Evolutionary conservation across 2,888 invertebrate species (phyloP), one percentile per base, ranked within the genome.

Genomic region (Drosophila percnosoma): DNA sequence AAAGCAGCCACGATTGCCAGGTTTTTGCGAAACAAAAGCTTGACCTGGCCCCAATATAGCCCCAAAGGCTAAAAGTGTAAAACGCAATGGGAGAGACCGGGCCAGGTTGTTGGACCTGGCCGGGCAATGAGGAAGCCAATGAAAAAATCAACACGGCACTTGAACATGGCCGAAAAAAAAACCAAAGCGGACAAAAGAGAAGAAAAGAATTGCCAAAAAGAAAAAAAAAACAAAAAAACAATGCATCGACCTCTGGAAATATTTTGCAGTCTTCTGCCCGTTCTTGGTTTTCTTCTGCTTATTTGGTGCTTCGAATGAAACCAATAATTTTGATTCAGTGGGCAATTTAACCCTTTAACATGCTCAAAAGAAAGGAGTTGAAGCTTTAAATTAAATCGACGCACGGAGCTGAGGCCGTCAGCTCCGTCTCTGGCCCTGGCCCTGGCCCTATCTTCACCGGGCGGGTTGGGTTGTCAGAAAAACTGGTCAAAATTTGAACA

Each of bases 281-380:
- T 42, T 40, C 54, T 36, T 38, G 45, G 40, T 38, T 48, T 33
- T 45, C 45, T 34, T 45, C 45, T 33, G 34, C 29, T 42, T 59
- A 21, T 34, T 59, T 42, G 33, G 33, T 33, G 40, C 64, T 65
- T 76, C 53, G 85, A 87, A 80, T 84, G 91, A 91, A 93, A 92
- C 92, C 92, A 92, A 92, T 93, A 92, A 93, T 93, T 93, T 93
- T 82, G 87, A 92, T 90, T 92, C 93, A 93, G 92, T 93, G 92
- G 90, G 91, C 92, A 93, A 92, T 92, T 93, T 92, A 91, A 90
- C 92, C 93, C 93, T 92, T 91, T 91, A 92, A 93, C 93, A 87
- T 89, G 88, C 90, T 91, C 89, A 88, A 88, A 89, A 77, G 90
- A 90, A 89, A 86, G 90, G 83, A 90, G 86, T 80, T 87, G 82